Evolutionary conservation across 2,888 invertebrate genomes (phyloP).

Genomic region (Drymonia ruficornis): DNA sequence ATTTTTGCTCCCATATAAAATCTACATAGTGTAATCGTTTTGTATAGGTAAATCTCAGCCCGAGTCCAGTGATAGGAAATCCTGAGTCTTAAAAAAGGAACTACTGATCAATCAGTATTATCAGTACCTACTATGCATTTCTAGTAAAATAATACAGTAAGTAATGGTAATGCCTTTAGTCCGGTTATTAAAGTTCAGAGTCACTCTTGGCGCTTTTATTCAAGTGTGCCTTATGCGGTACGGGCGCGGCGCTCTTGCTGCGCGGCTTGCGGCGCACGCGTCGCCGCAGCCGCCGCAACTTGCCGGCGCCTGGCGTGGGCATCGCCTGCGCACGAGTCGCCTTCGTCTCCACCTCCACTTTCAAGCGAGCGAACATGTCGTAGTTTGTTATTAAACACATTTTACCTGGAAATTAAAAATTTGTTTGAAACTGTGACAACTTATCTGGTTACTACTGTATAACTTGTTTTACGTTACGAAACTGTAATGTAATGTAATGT

Average conservation of each 20-base stretch:
- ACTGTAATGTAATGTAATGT: too few species aligned
- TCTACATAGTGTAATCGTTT: too few species aligned
- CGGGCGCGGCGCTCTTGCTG: conserved; percentile 75
- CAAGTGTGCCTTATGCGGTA: conserved; percentile 49
- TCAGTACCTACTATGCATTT: too few species aligned
- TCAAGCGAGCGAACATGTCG: conserved; percentile 78
- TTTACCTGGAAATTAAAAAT: conserved; percentile 59
- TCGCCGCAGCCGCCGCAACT: conserved; percentile 60
- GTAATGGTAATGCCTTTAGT: neutral
- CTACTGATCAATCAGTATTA: too few species aligned
- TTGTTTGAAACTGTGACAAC: neutral
- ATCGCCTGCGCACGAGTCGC: conserved; percentile 54
- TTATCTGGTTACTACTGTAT: too few species aligned
- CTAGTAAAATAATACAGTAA: neutral
- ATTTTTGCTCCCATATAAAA: too few species aligned
- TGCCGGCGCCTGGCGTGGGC: conserved; percentile 50
- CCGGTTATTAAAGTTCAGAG: conserved; percentile 66
- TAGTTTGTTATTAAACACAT: conserved; percentile 80
- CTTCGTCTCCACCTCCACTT: conserved; percentile 75
- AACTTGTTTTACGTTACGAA: too few species aligned
- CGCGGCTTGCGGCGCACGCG: conserved; percentile 66
- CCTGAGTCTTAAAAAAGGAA: too few species aligned
- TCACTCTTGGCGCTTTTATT: conserved; percentile 78
- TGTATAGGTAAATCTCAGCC: too few species aligned
- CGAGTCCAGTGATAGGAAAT: too few species aligned